Evolutionary conservation across 2,797 vertebrate genomes (phyloP).

Genomic region (Chiloscyllium punctatum): DNA sequence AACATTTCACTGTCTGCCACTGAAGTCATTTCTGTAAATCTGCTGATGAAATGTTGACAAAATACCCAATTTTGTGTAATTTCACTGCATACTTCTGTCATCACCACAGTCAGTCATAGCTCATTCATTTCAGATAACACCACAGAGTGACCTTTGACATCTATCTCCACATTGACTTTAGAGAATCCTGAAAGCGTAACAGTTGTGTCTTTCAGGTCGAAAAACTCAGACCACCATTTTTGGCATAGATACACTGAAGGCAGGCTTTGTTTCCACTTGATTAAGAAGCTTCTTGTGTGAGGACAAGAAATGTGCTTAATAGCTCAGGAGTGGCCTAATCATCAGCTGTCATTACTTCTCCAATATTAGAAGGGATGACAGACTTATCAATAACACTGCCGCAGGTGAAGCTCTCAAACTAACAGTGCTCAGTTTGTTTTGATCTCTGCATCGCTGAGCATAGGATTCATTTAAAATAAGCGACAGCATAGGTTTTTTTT

Average conservation of each 20-base stretch:
- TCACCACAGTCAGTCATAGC: constrained; percentile 69
- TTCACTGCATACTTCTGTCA: constrained; percentile 73
- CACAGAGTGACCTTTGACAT: constrained; percentile 74
- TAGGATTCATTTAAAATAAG: constrained; percentile 76
- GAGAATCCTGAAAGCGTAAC: constrained; percentile 69
- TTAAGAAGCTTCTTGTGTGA: constrained; percentile 65
- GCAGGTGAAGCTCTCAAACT: constrained; percentile 66
- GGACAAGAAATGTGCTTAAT: constrained; percentile 90
- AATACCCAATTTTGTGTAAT: constrained; percentile 94
- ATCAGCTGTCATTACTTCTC: constrained; percentile 82
- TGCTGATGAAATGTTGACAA: constrained; percentile 93
- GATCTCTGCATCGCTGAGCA: constrained; percentile 80
- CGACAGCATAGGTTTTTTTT: constrained; percentile 51
- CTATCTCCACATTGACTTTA: constrained; percentile 57
- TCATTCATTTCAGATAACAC: constrained; percentile 76
- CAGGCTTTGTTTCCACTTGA: constrained; percentile 72
- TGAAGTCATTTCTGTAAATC: constrained; percentile 73
- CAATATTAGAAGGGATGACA: constrained; percentile 91
- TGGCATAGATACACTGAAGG: constrained; percentile 69
- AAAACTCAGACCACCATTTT: constrained; percentile 62
- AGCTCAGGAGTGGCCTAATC: constrained; percentile 84
- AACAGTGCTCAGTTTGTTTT: constrained; percentile 66
- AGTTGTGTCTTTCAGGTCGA: constrained; percentile 87
- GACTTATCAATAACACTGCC: constrained; percentile 88
- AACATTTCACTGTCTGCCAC: constrained; percentile 66